A percentile compares a stretch with the other conserved stretches of the same genome.
Conservation (phyloP, 2,797 vertebrate species). For the Enteromius anoplus region DNA sequence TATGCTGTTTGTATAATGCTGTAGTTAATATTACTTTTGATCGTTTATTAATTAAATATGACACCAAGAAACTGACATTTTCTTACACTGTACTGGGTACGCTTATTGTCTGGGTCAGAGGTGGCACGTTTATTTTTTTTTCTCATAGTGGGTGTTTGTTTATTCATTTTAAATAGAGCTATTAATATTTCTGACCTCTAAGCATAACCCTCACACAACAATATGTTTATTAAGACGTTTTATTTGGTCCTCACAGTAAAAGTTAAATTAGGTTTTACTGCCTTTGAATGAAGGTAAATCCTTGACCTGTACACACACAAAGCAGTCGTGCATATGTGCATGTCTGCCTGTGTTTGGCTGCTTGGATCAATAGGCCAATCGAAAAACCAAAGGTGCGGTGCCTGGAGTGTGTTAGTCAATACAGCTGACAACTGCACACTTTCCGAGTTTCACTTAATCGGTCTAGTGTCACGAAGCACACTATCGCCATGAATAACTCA, state of each 20-base stretch:
- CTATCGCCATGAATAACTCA: conserved; percentile 4
- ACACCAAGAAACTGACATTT: background rate
- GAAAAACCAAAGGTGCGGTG: conserved; percentile 4
- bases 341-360: conserved; percentile 22
- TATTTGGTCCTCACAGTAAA: background rate
- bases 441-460: conserved; percentile 6
- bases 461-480: background rate
- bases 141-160: background rate
- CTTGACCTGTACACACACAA: conserved; percentile 4
- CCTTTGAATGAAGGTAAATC: background rate
- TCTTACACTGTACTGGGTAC: background rate
- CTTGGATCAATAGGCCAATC: conserved; percentile 43
- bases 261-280: background rate
- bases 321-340: background rate
- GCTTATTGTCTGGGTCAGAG: background rate
- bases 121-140: background rate
- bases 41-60: background rate
- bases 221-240: background rate
- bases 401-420: conserved; percentile 30
- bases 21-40: background rate
- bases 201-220: background rate
- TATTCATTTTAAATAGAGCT: background rate
- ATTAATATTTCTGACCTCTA: background rate
- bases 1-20: background rate
- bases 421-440: conserved; percentile 19